phyloP scores from a whole-genome alignment of 2,113 vertebrate genomes.

The Chrysochloris asiatica region DNA sequence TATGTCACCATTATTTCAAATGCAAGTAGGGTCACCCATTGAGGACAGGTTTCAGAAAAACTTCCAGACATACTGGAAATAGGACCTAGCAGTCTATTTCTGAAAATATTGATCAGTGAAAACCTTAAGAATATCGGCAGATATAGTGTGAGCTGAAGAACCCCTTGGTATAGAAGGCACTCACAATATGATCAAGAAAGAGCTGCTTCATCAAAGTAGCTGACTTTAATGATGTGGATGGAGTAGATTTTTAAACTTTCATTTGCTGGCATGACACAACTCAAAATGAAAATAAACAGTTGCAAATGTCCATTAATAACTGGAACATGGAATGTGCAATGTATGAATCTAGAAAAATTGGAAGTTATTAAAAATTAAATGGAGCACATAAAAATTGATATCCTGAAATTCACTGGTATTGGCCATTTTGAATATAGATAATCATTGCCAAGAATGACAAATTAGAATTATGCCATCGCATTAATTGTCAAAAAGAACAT shows the following conservation, averaged over 20 bases:
- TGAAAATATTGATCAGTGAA: neutral
- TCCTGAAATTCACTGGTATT: neutral
- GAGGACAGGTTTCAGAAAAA: neutral
- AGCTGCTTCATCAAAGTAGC: too few relatives aligned
- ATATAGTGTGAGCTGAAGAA: neutral
- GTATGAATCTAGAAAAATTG: too few relatives aligned
- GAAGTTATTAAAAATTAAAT: neutral
- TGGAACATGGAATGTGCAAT: too few relatives aligned
- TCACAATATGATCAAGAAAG: too few relatives aligned
- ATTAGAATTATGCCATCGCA: neutral
- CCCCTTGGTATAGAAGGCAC: too few relatives aligned
- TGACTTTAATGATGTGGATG: too few relatives aligned
- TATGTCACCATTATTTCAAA: neutral
- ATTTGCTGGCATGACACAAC: too few relatives aligned
- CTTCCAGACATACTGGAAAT: neutral
- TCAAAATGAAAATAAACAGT: too few relatives aligned
- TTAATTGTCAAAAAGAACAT: neutral
- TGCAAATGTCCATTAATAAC: too few relatives aligned
- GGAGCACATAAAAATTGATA: neutral
- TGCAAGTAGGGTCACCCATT: neutral
- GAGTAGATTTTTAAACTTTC: too few relatives aligned
- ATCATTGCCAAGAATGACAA: neutral
- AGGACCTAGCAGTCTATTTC: neutral
- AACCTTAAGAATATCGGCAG: neutral
- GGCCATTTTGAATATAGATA: neutral